Evolutionary conservation across 2,113 vertebrate species (phyloP).

Genomic region (Aspiorhynchus laticeps): DNA sequence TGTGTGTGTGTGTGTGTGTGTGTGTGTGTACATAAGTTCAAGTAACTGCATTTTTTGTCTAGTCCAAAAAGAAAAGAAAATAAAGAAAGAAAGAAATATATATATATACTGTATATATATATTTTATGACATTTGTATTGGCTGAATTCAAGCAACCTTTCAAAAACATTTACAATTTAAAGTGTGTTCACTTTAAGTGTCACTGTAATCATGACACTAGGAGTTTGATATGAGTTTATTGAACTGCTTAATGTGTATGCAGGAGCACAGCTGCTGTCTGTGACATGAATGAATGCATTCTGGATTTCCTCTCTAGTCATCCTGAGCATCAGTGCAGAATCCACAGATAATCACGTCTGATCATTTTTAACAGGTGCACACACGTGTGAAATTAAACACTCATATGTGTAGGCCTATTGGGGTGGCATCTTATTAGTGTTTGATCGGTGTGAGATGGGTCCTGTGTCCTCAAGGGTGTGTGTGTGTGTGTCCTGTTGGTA

Average conservation of each 20-base stretch:
- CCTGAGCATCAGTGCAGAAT: conserved; percentile 10
- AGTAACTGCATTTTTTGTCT: no score
- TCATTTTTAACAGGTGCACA: conserved; percentile 62
- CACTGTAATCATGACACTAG: neutral
- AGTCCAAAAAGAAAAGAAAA: no score
- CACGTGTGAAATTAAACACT: conserved; percentile 77
- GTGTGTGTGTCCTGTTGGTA: conserved; percentile 55
- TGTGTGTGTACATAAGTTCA: no score
- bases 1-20: no score
- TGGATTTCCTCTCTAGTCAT: conserved; percentile 26
- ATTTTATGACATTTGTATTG: neutral
- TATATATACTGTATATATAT: no score
- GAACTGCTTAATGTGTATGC: neutral
- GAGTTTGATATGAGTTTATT: neutral
- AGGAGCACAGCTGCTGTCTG: conserved; percentile 11
- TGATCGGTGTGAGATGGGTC: conserved; percentile 55
- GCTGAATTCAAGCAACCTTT: neutral
- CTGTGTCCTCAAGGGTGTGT: conserved; percentile 41
- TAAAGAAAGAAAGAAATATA: neutral
- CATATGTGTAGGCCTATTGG: conserved; percentile 56
- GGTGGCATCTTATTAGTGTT: conserved; percentile 24
- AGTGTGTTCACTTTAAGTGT: neutral
- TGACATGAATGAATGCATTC: neutral
- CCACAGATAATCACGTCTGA: conserved; percentile 12
- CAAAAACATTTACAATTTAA: neutral